A percentile compares a stretch with the other conserved stretches of the same genome.
phyloP scores from a whole-genome alignment of 2,113 vertebrate species.

The Sphaerodactylus townsendi region DNA sequence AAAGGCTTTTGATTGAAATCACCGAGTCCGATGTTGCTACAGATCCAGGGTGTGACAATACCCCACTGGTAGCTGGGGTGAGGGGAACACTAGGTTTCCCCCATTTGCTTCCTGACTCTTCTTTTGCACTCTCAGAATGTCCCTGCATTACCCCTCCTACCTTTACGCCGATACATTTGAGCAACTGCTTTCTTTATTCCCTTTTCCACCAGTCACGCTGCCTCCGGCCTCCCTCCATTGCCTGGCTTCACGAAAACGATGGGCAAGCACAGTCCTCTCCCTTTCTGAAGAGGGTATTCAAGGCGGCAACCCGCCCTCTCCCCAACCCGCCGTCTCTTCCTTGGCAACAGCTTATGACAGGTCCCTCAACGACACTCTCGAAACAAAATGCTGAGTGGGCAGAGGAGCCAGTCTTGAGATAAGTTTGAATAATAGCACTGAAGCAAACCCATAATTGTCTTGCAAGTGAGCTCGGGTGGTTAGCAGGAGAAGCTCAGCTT shows the following conservation, averaged over 20 bases:
- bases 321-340: rapidly evolving
- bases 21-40: too few species aligned
- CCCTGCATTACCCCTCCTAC: background rate
- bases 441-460: background rate
- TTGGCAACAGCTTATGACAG: background rate
- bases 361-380: background rate
- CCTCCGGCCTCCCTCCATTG: background rate
- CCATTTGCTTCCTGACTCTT: too few species aligned
- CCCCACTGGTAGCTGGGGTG: too few species aligned
- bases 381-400: slow-evolving; percentile 5
- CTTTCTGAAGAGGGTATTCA: rapidly evolving
- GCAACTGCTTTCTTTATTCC: background rate
- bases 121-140: background rate
- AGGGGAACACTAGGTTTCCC: too few species aligned
- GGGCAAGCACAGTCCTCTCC: background rate
- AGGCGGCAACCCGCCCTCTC: background rate
- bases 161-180: too few species aligned
- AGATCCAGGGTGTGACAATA: too few species aligned
- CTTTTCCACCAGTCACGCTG: background rate
- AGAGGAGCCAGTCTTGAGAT: background rate
- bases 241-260: rapidly evolving
- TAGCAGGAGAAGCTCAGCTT: background rate
- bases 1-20: too few species aligned
- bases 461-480: background rate
- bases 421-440: background rate